A percentile compares a stretch with the other conserved stretches of the same genome.
Evolutionary conservation across 2,113 vertebrate genomes (phyloP).

Genomic region (Centropristis striata): DNA sequence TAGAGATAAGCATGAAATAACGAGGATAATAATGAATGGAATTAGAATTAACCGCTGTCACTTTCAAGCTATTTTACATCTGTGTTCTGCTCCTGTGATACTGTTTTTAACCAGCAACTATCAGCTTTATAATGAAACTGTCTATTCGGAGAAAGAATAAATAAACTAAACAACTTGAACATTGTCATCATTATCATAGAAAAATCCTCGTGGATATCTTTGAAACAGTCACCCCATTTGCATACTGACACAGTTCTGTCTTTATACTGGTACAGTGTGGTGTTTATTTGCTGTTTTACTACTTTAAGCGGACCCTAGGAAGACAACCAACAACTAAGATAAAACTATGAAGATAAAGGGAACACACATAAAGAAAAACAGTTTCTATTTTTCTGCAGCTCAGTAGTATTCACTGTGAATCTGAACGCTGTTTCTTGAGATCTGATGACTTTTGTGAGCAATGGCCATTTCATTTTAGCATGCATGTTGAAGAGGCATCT

Average conservation of each 20-base stretch:
- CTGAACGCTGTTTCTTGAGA: background rate
- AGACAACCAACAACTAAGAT: background rate
- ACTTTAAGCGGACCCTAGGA: background rate
- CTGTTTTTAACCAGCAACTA: background rate
- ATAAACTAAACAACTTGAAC: background rate
- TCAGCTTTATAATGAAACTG: background rate
- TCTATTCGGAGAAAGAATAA: too few relatives aligned
- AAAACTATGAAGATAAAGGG: too few relatives aligned
- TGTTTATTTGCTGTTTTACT: background rate
- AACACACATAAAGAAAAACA: background rate
- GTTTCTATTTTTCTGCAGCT: background rate
- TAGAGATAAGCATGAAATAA: constrained; percentile 13
- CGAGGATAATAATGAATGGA: background rate
- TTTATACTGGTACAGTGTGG: background rate
- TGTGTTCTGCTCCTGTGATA: background rate
- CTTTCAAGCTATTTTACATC: background rate
- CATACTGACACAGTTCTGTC: background rate
- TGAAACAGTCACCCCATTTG: background rate
- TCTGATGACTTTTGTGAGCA: background rate
- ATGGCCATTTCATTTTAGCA: background rate
- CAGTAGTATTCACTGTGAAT: background rate
- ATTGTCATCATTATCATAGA: background rate
- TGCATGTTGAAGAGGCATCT: too few relatives aligned
- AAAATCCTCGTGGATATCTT: background rate
- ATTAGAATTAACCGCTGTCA: background rate